These are phyloP conservation scores for Zeugodacus cucurbitae DNA, from an alignment of 1,140 invertebrate species.

Conservation along the genomic window DNA sequence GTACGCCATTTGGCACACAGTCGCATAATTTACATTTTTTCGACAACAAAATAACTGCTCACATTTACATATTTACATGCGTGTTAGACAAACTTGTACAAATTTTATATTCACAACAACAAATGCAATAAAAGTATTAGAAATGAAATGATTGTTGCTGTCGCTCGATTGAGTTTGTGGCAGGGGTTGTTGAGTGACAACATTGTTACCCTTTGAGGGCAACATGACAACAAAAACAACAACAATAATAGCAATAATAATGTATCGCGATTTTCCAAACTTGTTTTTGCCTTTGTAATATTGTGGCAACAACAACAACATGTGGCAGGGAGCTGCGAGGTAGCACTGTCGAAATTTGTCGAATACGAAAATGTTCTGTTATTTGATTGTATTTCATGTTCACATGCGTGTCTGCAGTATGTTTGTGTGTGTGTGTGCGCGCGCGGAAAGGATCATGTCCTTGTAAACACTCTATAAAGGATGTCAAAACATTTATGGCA, in stretches of 20 bases:
- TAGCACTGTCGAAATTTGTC: not conserved
- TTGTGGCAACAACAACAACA: not conserved
- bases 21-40: constrained; percentile 3
- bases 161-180: not conserved
- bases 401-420: not conserved
- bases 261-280: not conserved
- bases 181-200: not conserved
- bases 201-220: constrained; percentile 3
- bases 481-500: constrained; percentile 61
- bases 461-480: constrained; percentile 64
- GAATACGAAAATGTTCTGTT: not conserved
- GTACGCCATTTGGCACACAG: not conserved
- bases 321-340: not conserved
- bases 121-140: not conserved
- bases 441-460: constrained; percentile 59
- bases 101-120: not conserved
- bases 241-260: constrained; percentile 25
- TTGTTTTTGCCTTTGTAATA: not conserved
- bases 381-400: not conserved
- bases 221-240: not conserved
- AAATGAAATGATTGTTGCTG: not conserved
- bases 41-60: not conserved
- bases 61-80: not conserved
- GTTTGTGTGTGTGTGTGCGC: constrained; percentile 5
- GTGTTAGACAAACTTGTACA: not conserved